Evolutionary conservation across 2,888 invertebrate species (phyloP).

Genomic region (Rhyacophila evoluta): DNA sequence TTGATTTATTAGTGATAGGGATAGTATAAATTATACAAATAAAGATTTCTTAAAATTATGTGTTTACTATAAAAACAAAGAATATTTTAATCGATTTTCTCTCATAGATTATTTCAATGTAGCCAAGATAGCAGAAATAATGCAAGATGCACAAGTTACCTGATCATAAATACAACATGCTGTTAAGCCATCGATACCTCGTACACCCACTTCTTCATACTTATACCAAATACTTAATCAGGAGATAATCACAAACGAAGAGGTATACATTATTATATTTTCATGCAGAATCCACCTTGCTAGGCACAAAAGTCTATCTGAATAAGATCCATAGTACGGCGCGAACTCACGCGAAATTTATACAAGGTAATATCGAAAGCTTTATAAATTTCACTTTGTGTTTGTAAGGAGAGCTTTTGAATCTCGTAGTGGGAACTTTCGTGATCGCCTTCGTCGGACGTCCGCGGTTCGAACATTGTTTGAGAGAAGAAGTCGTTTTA

Average conservation of each 20-base stretch:
- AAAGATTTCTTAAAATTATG: too few species aligned
- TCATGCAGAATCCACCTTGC: slow-evolving; percentile 29
- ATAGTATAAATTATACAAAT: too few species aligned
- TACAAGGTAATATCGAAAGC: not conserved
- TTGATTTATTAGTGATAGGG: too few species aligned
- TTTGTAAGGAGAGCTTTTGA: slow-evolving; percentile 16
- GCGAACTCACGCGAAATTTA: slow-evolving; percentile 31
- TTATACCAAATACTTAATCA: slow-evolving; percentile 44
- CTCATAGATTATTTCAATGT: not conserved
- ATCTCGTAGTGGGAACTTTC: slow-evolving; percentile 16
- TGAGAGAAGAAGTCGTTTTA: slow-evolving; percentile 35
- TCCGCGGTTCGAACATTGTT: slow-evolving; percentile 36
- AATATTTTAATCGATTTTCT: not conserved
- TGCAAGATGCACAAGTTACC: slow-evolving; percentile 27
- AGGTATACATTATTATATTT: slow-evolving; percentile 29
- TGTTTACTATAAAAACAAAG: not conserved
- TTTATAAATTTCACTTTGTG: slow-evolving; percentile 11
- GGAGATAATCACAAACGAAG: slow-evolving; percentile 36
- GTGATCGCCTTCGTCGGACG: not conserved
- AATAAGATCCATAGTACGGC: not conserved
- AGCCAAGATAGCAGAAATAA: slow-evolving; percentile 2
- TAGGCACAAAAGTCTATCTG: slow-evolving; percentile 7
- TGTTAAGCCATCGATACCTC: slow-evolving; percentile 10
- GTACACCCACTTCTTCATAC: slow-evolving; percentile 37
- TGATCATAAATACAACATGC: slow-evolving; percentile 29